A percentile compares a stretch with the other conserved stretches of the same genome.
Conservation (phyloP, 1,140 invertebrate species). For the Bombyx mori region ASM3026992v2 NC_085112.1:9255501-9256000, state of each 20-base stretch:
- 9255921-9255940: too few relatives aligned
- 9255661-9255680: constrained; percentile 13
- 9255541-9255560: constrained; percentile 25
- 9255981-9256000: too few relatives aligned
- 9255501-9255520: too few relatives aligned
- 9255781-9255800: constrained; percentile 18
- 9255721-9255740: constrained; percentile 50
- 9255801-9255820: constrained; percentile 12
- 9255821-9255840: constrained; percentile 8
- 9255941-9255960: too few relatives aligned
- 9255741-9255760: constrained; percentile 33
- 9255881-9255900: too few relatives aligned
- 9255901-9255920: too few relatives aligned
- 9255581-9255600: constrained; percentile 34
- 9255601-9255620: constrained; percentile 34
- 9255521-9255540: constrained; percentile 19
- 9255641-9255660: constrained; percentile 5
- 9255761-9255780: constrained; percentile 32
- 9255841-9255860: not conserved
- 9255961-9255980: too few relatives aligned
- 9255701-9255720: constrained; percentile 35
- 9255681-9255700: constrained; percentile 15
- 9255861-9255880: too few relatives aligned
- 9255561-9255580: constrained; percentile 30
- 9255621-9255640: constrained; percentile 11